phyloP scores from a whole-genome alignment of 2,797 vertebrate species.

The Silurus aristotelis region DNA sequence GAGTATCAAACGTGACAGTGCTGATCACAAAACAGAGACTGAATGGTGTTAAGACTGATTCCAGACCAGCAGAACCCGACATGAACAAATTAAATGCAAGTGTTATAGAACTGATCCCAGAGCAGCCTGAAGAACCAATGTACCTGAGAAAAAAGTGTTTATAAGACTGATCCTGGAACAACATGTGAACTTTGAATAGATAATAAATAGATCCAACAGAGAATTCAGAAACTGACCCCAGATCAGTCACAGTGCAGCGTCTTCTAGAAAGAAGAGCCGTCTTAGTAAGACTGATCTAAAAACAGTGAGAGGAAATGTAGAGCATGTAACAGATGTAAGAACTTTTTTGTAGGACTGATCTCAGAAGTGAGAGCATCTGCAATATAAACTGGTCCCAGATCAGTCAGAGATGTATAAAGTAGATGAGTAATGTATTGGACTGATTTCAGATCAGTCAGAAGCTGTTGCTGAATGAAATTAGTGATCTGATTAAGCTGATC shows the following conservation, averaged over 20 bases:
- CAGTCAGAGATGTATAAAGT: background rate
- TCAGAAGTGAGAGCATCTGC: background rate
- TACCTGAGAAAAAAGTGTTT: background rate
- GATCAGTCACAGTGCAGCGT: background rate
- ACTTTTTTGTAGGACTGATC: background rate
- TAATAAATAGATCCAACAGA: background rate
- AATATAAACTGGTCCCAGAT: background rate
- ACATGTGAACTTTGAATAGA: background rate
- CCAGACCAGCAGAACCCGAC: background rate
- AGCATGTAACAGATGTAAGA: background rate
- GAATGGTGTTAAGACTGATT: background rate
- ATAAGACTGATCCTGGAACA: background rate
- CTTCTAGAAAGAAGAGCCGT: background rate
- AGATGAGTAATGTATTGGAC: background rate
- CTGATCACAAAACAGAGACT: background rate
- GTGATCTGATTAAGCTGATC: background rate
- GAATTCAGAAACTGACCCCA: background rate
- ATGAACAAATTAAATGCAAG: background rate
- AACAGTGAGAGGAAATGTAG: background rate
- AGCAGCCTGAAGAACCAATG: background rate
- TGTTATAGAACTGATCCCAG: background rate
- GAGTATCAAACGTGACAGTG: background rate
- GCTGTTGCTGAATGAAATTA: background rate
- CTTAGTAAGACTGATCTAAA: background rate
- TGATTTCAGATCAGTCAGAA: background rate